A percentile compares a stretch with the other conserved stretches of the same genome.
Evolutionary conservation across 2,888 invertebrate genomes (phyloP).

Genomic region (Uloborus plumipes): DNA sequence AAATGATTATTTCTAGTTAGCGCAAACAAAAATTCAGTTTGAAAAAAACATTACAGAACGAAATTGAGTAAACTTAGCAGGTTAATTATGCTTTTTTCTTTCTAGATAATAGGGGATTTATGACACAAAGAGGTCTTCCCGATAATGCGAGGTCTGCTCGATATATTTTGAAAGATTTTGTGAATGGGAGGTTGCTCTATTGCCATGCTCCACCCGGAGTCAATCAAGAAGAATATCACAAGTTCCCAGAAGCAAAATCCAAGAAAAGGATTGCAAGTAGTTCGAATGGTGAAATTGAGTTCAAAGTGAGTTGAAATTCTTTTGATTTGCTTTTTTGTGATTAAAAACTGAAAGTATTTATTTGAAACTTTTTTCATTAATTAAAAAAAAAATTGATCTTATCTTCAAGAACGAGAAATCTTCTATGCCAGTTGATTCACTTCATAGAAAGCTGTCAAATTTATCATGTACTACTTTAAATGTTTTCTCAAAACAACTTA

Average conservation of each 20-base stretch:
- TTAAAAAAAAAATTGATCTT: background rate
- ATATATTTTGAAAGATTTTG: constrained; percentile 90
- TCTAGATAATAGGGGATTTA: constrained; percentile 91
- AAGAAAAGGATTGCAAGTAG: constrained; percentile 8
- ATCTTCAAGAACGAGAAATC: too few relatives aligned
- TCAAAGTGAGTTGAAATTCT: background rate
- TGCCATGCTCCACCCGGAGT: constrained; percentile 85
- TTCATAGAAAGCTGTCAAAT: too few relatives aligned
- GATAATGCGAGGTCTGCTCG: constrained; percentile 93
- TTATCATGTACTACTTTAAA: too few relatives aligned
- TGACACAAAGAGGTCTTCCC: constrained; percentile 93
- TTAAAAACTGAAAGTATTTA: background rate
- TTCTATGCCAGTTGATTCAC: too few relatives aligned
- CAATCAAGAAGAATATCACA: constrained; percentile 76
- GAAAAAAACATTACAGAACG: too few relatives aligned
- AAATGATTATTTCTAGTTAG: too few relatives aligned
- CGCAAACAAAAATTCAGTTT: too few relatives aligned
- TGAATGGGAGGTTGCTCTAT: constrained; percentile 87
- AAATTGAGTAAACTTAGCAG: too few relatives aligned
- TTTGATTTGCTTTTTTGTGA: background rate
- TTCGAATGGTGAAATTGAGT: background rate
- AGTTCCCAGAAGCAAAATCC: constrained; percentile 36
- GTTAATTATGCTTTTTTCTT: too few relatives aligned
- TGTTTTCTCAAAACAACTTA: too few relatives aligned
- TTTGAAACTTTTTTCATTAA: background rate